phyloP scores from a whole-genome alignment of 2,797 vertebrate genomes.

The Poeciliopsis infans region DNA sequence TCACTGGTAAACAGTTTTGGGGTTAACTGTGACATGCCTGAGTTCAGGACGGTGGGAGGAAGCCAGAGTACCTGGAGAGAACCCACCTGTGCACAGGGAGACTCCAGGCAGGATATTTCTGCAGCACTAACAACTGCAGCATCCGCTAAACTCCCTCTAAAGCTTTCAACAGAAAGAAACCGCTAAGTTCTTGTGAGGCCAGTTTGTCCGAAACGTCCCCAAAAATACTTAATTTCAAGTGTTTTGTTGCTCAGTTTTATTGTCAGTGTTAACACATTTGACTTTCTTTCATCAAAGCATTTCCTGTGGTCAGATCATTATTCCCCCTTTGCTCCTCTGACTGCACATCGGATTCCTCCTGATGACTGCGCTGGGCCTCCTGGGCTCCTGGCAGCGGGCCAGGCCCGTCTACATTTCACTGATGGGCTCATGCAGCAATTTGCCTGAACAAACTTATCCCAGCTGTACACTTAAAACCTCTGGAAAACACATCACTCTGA shows the following conservation, averaged over 20 bases:
- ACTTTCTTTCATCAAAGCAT: conserved; percentile 58
- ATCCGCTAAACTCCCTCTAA: neutral
- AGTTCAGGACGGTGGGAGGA: neutral
- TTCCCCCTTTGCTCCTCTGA: conserved; percentile 4
- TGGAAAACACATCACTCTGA: conserved; percentile 69
- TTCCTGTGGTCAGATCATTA: conserved; percentile 58
- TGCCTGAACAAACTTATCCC: conserved; percentile 74
- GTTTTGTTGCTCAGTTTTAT: neutral
- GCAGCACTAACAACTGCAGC: neutral
- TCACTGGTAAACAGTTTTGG: neutral
- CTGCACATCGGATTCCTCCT: conserved; percentile 49
- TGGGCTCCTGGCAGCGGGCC: conserved; percentile 54
- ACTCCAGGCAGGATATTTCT: neutral
- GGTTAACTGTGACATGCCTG: neutral
- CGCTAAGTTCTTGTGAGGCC: neutral
- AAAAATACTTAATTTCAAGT: neutral
- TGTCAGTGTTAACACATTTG: conserved; percentile 28
- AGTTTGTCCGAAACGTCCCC: neutral
- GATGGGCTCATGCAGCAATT: conserved; percentile 67
- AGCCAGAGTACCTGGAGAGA: neutral
- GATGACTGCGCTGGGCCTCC: conserved; percentile 60
- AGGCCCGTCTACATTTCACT: conserved; percentile 63
- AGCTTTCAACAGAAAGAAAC: neutral
- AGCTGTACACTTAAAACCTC: conserved; percentile 61
- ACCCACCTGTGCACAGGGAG: neutral